Base-by-base conservation (phyloP, 2,888 invertebrate species). In the Dynastes tityus region DNA sequence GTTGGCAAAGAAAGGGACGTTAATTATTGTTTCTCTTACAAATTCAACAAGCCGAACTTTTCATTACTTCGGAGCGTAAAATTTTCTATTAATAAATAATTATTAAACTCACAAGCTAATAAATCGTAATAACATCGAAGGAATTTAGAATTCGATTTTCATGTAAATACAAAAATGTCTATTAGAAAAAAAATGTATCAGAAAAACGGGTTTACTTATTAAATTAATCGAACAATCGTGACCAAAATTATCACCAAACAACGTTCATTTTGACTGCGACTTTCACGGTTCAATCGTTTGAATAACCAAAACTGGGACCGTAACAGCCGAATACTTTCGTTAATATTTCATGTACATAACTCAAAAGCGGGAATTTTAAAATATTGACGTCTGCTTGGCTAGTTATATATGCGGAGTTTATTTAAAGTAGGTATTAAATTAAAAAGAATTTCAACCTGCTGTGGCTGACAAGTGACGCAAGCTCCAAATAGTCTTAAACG, bases 381-480 rank as follows among this genome's bases (percentile, higher is more conserved):
- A 29, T 61, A 61, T 61, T 61, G 61, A 61, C 61, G 61, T 61
- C 61, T 61, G 55, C 16, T 29, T 29, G 11, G 45, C 11, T 45
- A 45, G 9, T 8, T 45, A 45, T 45, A 45, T 45, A 45, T 45
- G 61, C 61, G 29, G 29, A 22, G 61, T 61, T 61, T 61, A 61
- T 58, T 73, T 58, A n/a, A 29, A 37, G 61, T 73, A 73, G 58
- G 73, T 73, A 40, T 58, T 73, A 55, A 58, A 40, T 58, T 40
- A 32, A 61, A 71, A 61, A 61, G 45, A 73, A 61, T 45, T 73
- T 61, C 61, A 73, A 73, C 73, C 73, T 61, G 58, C 73, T 61
- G 73, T 40, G 45, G 61, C 40, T 29, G 61, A 73, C 58, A 27
- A 40, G 73, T 73, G 73, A 73, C 61, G 73, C 73, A 73, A 73